phyloP scores from a whole-genome alignment of 2,113 vertebrate species.

The Australoheros scitulus region DNA sequence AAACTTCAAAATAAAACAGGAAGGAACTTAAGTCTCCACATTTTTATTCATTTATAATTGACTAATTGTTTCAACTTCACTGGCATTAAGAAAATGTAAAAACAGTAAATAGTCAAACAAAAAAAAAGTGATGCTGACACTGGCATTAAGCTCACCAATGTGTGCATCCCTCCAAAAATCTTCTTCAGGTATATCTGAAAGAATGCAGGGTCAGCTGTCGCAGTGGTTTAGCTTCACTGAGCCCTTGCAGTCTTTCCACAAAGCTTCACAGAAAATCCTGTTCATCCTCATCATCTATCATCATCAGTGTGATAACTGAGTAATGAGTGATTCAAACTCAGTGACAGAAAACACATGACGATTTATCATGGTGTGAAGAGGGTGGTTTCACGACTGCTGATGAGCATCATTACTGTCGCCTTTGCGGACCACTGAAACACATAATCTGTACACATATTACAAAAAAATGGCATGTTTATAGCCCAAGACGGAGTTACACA shows the following conservation, averaged over 20 bases:
- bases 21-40: neutral
- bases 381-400: neutral
- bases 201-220: neutral
- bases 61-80: neutral
- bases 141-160: fast-evolving
- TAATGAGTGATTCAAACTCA: conserved; percentile 32
- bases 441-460: neutral
- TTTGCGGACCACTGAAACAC: neutral
- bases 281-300: neutral
- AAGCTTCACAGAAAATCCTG: conserved; percentile 32
- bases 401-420: conserved; percentile 3
- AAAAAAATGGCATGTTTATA: neutral
- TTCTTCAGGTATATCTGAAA: neutral
- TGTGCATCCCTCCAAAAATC: neutral
- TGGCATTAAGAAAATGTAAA: neutral
- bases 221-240: neutral
- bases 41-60: neutral
- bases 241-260: neutral
- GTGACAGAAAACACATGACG: conserved; percentile 16
- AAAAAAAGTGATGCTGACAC: neutral
- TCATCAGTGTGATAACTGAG: conserved; percentile 34
- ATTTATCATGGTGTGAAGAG: conserved; percentile 35
- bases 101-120: neutral
- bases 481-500: neutral
- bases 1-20: neutral